Evolutionary conservation across 2,888 invertebrate species (phyloP), one percentile per base, ranked within the genome.

Genomic region (Melikaiella ostensackeni): DNA sequence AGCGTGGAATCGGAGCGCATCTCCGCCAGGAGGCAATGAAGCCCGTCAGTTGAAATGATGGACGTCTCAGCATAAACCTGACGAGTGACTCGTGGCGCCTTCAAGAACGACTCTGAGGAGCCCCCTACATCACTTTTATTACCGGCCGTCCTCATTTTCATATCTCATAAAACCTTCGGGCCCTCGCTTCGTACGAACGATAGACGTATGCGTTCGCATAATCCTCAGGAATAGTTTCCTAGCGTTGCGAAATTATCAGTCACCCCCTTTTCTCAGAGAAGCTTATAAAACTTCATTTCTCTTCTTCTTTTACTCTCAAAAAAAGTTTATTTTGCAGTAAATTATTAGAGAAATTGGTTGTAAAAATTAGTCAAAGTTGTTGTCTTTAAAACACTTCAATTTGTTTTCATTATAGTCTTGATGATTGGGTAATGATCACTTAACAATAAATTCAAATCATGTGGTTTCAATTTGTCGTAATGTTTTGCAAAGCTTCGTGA

Each of bases 71-170:
- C 90, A 90, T 91, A 90, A 91, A 91, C 85, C 89, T 91, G 91
- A 91, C 90, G 90, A 91, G 91, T 91, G 90, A 90, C 90, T 91
- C 89, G 90, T 91, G 88, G 88, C 88, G 91, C 91, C 91, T 90
- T 90, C 88, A 89, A 87, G 85, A 91, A 90, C 89, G 89, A 90
- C 90, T 89, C 85, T 85, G 89, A 88, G 89, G 90, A 89, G 90
- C 89, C 90, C 87, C 88, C 89, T 91, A 90, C 88, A 90, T 91
- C 91, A 91, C 88, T 91, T 91, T 91, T 91, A 91, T 90, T 89
- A 89, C 90, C 89, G 86, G 88, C 88, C 89, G 89, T 89, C 88
- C 90, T 90, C 90, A 91, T 91, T 91, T 91, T 91, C 91, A 91
- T 91, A 91, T 90, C 89, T 91, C 91, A 89, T 90, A 89, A 90